Base-by-base conservation (phyloP, 2,113 vertebrate species). In the Pomatorhinus ruficollis region DNA sequence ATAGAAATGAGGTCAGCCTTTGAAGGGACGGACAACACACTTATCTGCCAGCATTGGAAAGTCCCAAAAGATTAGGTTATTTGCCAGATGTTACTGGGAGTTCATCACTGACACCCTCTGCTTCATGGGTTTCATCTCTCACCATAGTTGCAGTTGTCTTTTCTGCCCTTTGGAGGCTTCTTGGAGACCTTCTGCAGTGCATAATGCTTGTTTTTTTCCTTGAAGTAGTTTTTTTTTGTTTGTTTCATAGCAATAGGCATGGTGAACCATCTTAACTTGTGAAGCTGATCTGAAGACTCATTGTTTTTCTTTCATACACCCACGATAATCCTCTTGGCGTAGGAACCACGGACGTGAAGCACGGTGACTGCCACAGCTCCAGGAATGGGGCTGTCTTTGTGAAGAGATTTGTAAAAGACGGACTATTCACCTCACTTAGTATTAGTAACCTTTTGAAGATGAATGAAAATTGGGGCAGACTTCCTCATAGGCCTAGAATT, bases 31-130 rank as follows among this genome's bases (percentile, higher is more conserved):
- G 91, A 95, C 90, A 75, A 44, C 78, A 90, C 5, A 3, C 76
- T 90, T 90, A 83, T 89, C 85, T 87, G 60, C 86, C 95, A 81
- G 9, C 75, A 63, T 20, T 89, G 94, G 94, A 96, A 97, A 93
- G 93, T 91, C 72, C 95, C 89, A 63, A 24, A 31, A 57, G 91
- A 90, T 70, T 68, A 85, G 71, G 63, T 94, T 94, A 89, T 97
- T 94, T 96, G 83, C 93, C 96, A 96, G 96, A 97, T 97, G 95
- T 98, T 97, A 87, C 90, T 93, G 89, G 91, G 93, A 97, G 93
- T 91, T 91, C 93, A 95, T 98, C 93, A 90, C 27, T 93, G 94
- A 97, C 95, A 95, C 90, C 86, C 93, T 96, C 63, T 83, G 84
- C 87, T 95, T 93, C 52, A 17, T 72, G 82, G 83, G 89, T 87